Conservation (phyloP, 2,113 vertebrate species). For the Syngnathoides biaculeatus region DNA sequence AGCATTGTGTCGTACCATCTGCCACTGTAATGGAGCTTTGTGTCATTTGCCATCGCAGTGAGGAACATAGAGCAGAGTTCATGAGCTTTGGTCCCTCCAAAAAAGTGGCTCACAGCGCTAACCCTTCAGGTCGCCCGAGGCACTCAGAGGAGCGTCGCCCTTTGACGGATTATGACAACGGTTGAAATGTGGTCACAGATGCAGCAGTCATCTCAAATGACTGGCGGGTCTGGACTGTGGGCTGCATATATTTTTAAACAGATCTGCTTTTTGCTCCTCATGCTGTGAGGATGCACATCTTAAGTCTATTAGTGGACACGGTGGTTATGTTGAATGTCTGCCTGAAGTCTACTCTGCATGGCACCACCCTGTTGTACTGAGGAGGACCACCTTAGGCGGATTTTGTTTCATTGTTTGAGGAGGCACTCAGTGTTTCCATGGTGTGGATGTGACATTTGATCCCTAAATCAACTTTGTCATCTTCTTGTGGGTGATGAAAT, state of each 20-base stretch:
- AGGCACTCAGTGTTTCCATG: neutral
- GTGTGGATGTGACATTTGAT: neutral
- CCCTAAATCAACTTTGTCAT: neutral
- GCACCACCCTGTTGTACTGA: neutral
- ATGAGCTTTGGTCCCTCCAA: neutral
- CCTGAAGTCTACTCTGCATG: neutral
- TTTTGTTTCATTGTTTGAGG: neutral
- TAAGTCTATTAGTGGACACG: neutral
- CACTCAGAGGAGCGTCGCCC: neutral
- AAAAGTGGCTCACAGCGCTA: neutral
- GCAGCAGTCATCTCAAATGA: conserved; percentile 1
- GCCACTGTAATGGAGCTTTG: neutral
- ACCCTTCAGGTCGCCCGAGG: neutral
- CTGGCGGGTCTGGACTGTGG: neutral
- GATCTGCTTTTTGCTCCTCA: neutral
- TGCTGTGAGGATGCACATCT: neutral
- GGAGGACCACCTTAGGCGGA: neutral
- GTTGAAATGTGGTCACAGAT: conserved; percentile 10
- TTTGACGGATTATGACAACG: conserved; percentile 6
- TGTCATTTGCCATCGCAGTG: neutral
- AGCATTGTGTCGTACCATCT: neutral
- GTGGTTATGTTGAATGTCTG: neutral
- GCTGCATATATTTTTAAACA: neutral
- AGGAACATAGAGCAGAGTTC: neutral
- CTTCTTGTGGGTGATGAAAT: neutral